Conservation (phyloP, 2,113 vertebrate genomes). For the Aphyosemion australe region DNA sequence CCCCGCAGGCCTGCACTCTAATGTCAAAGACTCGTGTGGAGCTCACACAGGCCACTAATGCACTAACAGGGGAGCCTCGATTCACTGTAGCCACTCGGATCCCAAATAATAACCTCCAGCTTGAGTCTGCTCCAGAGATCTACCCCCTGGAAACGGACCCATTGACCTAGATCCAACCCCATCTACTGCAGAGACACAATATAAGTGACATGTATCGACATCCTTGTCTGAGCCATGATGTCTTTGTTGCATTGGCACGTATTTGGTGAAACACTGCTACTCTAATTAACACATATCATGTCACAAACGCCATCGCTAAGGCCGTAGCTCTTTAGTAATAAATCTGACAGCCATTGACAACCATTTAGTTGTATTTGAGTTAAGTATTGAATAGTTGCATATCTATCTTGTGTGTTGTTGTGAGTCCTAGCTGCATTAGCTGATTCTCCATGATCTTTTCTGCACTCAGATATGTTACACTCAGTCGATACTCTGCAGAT, state of each 20-base stretch:
- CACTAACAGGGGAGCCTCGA: constrained; percentile 42
- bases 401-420: too few relatives aligned
- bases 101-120: constrained; percentile 50
- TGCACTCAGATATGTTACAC: not conserved
- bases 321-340: too few relatives aligned
- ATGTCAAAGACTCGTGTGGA: constrained; percentile 61
- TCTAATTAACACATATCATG: too few relatives aligned
- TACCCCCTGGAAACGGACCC: constrained; percentile 61
- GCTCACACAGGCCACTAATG: constrained; percentile 74
- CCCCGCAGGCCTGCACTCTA: constrained; percentile 66
- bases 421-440: too few relatives aligned
- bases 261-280: too few relatives aligned
- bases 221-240: constrained; percentile 12
- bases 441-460: too few relatives aligned
- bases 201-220: constrained; percentile 29
- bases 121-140: constrained; percentile 39
- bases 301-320: too few relatives aligned
- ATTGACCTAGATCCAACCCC: constrained; percentile 67
- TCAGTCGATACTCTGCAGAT: not conserved
- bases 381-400: too few relatives aligned
- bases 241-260: too few relatives aligned
- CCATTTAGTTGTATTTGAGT: too few relatives aligned
- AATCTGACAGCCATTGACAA: too few relatives aligned
- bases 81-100: constrained; percentile 55
- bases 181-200: constrained; percentile 24